Evolutionary conservation across 2,797 vertebrate genomes (phyloP).

Genomic region (Micrastur ruficollis): DNA sequence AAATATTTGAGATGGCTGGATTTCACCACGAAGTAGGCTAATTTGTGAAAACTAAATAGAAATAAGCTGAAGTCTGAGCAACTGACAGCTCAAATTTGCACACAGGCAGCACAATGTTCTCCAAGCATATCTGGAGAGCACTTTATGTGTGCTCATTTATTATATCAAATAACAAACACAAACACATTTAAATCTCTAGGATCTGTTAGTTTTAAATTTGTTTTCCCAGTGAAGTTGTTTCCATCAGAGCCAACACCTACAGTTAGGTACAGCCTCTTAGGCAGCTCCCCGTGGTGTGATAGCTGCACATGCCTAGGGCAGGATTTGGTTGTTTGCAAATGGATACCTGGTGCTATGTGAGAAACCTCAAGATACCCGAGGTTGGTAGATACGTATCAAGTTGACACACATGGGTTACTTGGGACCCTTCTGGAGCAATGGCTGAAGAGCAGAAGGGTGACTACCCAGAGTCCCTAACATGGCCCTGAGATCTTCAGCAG

Average conservation of each 20-base stretch:
- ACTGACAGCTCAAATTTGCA: not conserved
- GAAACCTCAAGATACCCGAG: rapidly evolving
- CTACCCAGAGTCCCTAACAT: rapidly evolving
- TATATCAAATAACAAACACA: not conserved
- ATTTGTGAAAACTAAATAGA: slow-evolving; percentile 8
- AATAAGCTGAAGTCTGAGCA: not conserved
- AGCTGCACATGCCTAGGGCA: not conserved
- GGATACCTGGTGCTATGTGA: not conserved
- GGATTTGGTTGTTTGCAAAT: not conserved
- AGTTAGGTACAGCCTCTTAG: not conserved
- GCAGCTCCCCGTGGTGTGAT: not conserved
- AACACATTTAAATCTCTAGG: not conserved
- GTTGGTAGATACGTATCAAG: not conserved
- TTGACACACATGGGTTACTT: not conserved
- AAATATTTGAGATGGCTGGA: not conserved
- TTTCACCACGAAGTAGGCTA: not conserved
- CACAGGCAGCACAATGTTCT: not conserved
- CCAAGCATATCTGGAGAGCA: not conserved
- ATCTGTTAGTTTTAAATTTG: not conserved
- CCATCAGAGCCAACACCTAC: not conserved
- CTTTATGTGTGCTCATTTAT: not conserved
- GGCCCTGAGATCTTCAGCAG: not conserved
- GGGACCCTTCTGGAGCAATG: not conserved
- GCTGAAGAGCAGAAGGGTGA: not conserved
- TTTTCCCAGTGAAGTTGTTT: not conserved